Evolutionary conservation across 2,113 vertebrate genomes (phyloP).

Genomic region (Siniperca chuatsi): DNA sequence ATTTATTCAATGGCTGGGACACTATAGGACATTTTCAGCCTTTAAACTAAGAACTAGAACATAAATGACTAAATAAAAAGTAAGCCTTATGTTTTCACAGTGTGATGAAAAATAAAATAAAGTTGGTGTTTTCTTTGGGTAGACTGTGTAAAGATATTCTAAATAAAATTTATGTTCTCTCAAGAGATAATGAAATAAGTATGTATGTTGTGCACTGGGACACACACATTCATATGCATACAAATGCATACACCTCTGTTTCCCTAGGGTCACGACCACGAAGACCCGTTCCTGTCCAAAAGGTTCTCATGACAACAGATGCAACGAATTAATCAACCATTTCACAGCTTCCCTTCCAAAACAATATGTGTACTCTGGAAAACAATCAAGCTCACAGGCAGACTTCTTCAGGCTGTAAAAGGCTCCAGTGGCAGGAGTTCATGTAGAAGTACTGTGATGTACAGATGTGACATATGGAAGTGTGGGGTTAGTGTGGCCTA

Average conservation of each 20-base stretch:
- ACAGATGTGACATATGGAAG: constrained; percentile 41
- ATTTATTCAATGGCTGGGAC: background rate
- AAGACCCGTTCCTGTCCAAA: constrained; percentile 44
- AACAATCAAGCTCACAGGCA: constrained; percentile 62
- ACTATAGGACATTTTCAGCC: background rate
- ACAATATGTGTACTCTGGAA: constrained; percentile 68
- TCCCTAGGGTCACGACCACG: constrained; percentile 20
- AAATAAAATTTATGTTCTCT: background rate
- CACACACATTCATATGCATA: constrained; percentile 11
- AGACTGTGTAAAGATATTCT: background rate
- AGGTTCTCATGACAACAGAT: constrained; percentile 73
- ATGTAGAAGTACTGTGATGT: constrained; percentile 59
- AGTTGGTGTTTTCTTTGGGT: background rate
- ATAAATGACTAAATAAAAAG: background rate
- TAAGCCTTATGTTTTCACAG: background rate
- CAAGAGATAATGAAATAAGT: constrained; percentile 8
- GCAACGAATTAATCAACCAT: constrained; percentile 67
- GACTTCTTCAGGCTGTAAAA: constrained; percentile 44
- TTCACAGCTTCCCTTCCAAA: constrained; percentile 69
- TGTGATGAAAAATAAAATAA: background rate
- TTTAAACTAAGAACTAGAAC: background rate
- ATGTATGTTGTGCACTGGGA: constrained; percentile 13
- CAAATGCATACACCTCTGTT: constrained; percentile 16
- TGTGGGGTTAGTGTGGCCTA: constrained; percentile 39
- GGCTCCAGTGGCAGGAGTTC: constrained; percentile 33